A percentile compares a stretch with the other conserved stretches of the same genome.
These are phyloP conservation scores for Neoscelio sp. DNA, from an alignment of 2,888 invertebrate genomes.

Conservation along the genomic window DNA sequence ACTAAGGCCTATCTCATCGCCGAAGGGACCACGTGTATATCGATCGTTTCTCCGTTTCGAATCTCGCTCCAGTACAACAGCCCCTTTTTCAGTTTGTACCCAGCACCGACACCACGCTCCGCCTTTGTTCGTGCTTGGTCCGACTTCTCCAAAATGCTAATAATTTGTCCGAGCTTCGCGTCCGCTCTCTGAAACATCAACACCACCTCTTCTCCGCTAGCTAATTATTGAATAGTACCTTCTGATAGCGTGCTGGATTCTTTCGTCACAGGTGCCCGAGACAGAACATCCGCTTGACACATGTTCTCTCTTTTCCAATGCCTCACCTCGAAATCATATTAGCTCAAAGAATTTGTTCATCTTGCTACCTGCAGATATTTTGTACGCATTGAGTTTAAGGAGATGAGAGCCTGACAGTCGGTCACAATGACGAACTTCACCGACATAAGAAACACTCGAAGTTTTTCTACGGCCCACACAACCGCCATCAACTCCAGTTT, in stretches of 20 bases:
- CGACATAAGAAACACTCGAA: no score
- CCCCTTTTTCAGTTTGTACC: background rate
- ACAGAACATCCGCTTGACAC: constrained; percentile 66
- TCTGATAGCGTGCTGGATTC: background rate
- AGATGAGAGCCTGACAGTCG: constrained; percentile 70
- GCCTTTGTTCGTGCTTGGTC: background rate
- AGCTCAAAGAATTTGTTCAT: constrained; percentile 49
- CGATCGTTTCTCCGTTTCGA: background rate
- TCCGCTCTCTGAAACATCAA: constrained; percentile 24
- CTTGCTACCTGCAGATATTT: constrained; percentile 67
- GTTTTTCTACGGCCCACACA: no score
- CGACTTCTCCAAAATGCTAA: constrained; percentile 11
- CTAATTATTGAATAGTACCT: no score
- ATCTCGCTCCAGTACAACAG: background rate
- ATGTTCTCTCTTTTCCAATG: constrained; percentile 57
- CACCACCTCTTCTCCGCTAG: constrained; percentile 17
- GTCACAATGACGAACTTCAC: no score
- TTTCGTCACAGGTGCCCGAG: constrained; percentile 43
- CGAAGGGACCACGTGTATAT: constrained; percentile 28
- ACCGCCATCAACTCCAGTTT: no score
- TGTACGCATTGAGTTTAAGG: constrained; percentile 69
- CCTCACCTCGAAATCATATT: constrained; percentile 56
- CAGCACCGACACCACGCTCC: background rate
- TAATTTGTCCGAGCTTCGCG: background rate
- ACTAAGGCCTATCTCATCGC: constrained; percentile 33